Evolutionary conservation across 2,888 invertebrate genomes (phyloP).

Genomic region (Trachelus tabidus): DNA sequence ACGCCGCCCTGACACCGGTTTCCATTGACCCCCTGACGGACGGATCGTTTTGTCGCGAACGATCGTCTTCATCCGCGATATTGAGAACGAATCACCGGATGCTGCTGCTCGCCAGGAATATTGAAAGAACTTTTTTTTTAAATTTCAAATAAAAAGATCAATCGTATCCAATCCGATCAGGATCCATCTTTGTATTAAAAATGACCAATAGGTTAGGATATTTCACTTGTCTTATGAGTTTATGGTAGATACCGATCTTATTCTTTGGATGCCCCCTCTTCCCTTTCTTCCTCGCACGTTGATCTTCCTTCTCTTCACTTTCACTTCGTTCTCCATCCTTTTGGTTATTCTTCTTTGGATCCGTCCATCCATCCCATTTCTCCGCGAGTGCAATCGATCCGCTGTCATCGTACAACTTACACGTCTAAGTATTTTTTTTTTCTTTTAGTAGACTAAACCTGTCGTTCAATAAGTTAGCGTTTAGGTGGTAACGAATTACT

Average conservation of each 20-base stretch:
- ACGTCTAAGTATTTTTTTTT: background rate
- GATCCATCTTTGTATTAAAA: background rate
- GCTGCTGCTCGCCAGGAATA: background rate
- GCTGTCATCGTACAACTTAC: slow-evolving; percentile 2
- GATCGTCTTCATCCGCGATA: background rate
- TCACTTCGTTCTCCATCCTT: slow-evolving; percentile 21
- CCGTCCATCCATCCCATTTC: slow-evolving; percentile 4
- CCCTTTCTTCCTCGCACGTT: slow-evolving; percentile 5
- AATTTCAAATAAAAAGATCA: background rate
- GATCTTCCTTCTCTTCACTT: slow-evolving; percentile 18
- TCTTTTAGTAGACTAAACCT: background rate
- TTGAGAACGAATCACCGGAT: background rate
- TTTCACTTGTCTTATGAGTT: background rate
- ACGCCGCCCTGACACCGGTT: slow-evolving; percentile 14
- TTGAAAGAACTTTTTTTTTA: background rate
- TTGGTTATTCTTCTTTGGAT: slow-evolving; percentile 20
- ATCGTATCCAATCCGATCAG: background rate
- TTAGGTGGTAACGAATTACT: slow-evolving; percentile 41
- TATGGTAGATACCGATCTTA: background rate
- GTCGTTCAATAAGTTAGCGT: background rate
- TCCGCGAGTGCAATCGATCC: slow-evolving; percentile 35
- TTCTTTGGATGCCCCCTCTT: background rate
- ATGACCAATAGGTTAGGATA: background rate
- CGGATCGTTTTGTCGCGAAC: background rate
- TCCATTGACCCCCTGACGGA: slow-evolving; percentile 17